Conservation (phyloP, 2,888 invertebrate genomes). For the Cryptocephalus primarius region DNA sequence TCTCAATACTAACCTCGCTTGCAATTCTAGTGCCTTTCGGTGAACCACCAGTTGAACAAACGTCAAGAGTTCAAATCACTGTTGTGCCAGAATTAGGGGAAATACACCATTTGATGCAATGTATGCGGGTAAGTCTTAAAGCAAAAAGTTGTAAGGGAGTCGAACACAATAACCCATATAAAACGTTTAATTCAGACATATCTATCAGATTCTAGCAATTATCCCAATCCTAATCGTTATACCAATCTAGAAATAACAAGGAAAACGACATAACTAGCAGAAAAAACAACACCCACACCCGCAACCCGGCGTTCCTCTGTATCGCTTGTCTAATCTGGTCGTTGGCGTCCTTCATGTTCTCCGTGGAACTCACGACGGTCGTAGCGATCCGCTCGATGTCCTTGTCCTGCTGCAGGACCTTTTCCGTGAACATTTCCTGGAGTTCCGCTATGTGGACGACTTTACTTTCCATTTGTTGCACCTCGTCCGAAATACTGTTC, state of each 20-base stretch:
- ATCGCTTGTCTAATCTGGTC: constrained; percentile 96
- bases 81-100: too few relatives aligned
- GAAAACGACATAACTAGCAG: constrained; percentile 92
- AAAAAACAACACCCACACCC: constrained; percentile 92
- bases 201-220: too few relatives aligned
- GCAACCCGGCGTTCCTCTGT: constrained; percentile 88
- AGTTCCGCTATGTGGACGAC: constrained; percentile 92
- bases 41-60: too few relatives aligned
- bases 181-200: too few relatives aligned
- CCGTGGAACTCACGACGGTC: constrained; percentile 83
- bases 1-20: too few relatives aligned
- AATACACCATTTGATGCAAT: too few relatives aligned
- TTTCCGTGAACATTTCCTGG: constrained; percentile 94
- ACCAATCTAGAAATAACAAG: constrained; percentile 95
- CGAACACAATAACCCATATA: too few relatives aligned
- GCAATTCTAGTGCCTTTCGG: too few relatives aligned
- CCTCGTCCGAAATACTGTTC: constrained; percentile 82
- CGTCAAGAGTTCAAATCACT: too few relatives aligned
- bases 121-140: too few relatives aligned
- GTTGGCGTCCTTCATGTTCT: constrained; percentile 93
- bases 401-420: constrained; percentile 85
- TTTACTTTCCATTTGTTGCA: constrained; percentile 80
- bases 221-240: constrained; percentile 85
- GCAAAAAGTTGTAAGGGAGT: too few relatives aligned
- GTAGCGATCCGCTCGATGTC: constrained; percentile 86